Evolutionary conservation across 2,113 vertebrate genomes (phyloP).

Genomic region (Rhynchomys soricoides): DNA sequence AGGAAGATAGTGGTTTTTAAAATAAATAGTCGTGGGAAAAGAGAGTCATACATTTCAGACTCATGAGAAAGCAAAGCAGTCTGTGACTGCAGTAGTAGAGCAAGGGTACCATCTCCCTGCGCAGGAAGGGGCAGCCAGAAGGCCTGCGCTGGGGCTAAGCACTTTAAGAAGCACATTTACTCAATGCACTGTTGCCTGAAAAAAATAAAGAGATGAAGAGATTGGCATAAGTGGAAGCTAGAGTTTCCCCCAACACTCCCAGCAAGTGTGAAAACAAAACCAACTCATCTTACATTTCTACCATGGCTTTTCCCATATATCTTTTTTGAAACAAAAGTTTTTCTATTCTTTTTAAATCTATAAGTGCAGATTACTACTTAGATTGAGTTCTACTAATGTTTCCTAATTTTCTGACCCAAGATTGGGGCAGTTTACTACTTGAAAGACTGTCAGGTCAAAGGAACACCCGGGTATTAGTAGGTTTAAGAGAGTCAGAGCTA

Average conservation of each 20-base stretch:
- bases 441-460: background rate
- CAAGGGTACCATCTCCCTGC: no score
- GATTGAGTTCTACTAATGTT: background rate
- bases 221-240: background rate
- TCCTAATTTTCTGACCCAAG: background rate
- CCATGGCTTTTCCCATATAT: conserved; percentile 23
- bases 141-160: background rate
- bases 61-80: conserved; percentile 20
- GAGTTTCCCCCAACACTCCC: background rate
- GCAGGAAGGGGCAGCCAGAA: background rate
- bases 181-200: background rate
- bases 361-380: background rate
- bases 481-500: background rate
- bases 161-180: conserved; percentile 54
- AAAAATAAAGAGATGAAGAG: background rate
- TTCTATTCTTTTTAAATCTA: background rate
- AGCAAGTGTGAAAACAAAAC: background rate
- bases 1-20: background rate
- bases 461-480: background rate
- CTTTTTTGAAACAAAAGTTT: background rate
- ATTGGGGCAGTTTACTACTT: background rate
- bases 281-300: background rate
- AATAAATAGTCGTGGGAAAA: conserved; percentile 41
- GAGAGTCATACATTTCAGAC: conserved; percentile 46
- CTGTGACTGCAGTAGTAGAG: background rate